Conservation (phyloP, 2,888 invertebrate genomes). For the Pheosia gnoma region DNA sequence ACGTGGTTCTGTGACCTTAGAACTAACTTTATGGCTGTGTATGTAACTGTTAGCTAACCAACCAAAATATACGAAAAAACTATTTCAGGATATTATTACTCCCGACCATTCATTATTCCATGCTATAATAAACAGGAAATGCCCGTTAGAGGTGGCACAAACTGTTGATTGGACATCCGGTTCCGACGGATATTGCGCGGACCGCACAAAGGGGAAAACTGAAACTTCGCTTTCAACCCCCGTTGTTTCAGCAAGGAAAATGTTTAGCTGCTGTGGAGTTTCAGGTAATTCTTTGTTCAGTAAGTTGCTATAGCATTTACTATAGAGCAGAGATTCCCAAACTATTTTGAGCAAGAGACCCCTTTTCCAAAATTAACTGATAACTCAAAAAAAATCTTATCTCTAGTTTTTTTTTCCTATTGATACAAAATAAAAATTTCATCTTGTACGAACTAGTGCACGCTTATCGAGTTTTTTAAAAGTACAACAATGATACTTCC, state of each 20-base stretch:
- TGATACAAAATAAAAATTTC: no score
- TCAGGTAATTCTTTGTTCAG: not conserved
- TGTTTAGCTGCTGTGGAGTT: not conserved
- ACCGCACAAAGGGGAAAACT: slow-evolving; percentile 14
- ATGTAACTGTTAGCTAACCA: no score
- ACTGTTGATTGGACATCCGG: slow-evolving; percentile 34
- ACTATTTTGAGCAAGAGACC: no score
- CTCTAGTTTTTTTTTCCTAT: no score
- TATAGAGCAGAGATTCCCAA: not conserved
- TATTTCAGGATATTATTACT: not conserved
- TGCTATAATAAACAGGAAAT: slow-evolving; percentile 20
- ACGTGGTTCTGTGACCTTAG: no score
- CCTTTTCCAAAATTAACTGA: no score
- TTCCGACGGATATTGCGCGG: slow-evolving; percentile 28
- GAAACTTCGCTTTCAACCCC: slow-evolving; percentile 19
- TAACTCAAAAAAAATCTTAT: no score
- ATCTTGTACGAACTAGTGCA: no score
- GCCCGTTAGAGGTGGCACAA: slow-evolving; percentile 14
- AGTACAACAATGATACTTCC: no score
- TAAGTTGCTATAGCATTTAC: not conserved
- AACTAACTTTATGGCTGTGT: no score
- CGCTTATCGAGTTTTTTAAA: no score
- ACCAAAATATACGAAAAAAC: no score
- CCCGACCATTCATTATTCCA: not conserved
- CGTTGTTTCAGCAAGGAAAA: slow-evolving; percentile 8